phyloP scores from a whole-genome alignment of 2,113 vertebrate genomes.

The Megaceryle maxima region DNA sequence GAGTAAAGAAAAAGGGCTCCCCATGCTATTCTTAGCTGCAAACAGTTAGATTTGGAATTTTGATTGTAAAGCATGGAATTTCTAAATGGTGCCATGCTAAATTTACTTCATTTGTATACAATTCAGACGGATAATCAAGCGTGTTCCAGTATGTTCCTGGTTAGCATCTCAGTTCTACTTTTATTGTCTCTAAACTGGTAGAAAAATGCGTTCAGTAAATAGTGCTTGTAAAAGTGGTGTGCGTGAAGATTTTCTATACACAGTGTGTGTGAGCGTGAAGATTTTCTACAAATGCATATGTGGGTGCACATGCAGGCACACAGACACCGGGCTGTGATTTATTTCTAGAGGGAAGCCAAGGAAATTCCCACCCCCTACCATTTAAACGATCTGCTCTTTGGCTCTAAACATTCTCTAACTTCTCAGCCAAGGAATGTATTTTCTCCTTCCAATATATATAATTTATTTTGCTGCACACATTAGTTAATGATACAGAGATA shows the following conservation, averaged over 20 bases:
- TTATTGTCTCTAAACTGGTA: constrained; percentile 53
- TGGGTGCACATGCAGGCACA: not conserved
- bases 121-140: constrained; percentile 1
- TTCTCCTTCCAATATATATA: constrained; percentile 2
- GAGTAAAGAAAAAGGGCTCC: constrained; percentile 58
- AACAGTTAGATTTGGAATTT: constrained; percentile 61
- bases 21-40: constrained; percentile 67
- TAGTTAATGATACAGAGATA: constrained; percentile 38
- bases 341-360: constrained; percentile 47
- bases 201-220: constrained; percentile 29
- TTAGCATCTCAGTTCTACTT: constrained; percentile 39
- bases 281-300: not conserved
- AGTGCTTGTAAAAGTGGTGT: not conserved
- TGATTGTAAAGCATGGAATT: constrained; percentile 64
- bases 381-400: constrained; percentile 32
- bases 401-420: constrained; percentile 6
- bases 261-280: not conserved
- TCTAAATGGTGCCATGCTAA: constrained; percentile 64
- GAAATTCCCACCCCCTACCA: constrained; percentile 56
- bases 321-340: constrained; percentile 41
- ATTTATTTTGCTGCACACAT: constrained; percentile 39
- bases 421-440: constrained; percentile 55
- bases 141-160: constrained; percentile 1
- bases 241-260: not conserved
- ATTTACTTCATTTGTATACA: constrained; percentile 60